Base-by-base conservation (phyloP, 2,888 invertebrate species). In the Amblyjoppa proteus region DNA sequence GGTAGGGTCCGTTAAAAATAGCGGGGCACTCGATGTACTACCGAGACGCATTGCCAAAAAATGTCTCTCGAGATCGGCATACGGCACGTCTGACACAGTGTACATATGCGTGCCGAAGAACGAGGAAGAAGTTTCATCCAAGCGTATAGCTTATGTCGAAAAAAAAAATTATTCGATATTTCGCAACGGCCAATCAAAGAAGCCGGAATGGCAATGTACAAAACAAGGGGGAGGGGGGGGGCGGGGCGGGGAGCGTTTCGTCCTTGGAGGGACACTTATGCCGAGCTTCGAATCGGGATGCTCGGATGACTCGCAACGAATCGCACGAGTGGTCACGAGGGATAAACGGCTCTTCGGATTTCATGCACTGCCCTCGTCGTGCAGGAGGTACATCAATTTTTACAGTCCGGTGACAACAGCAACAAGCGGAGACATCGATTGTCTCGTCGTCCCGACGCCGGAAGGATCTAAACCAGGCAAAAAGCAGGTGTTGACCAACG, bases 91-190 rank as follows among this genome's bases (percentile, higher is more conserved):
- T 45, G 11, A 45, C 45, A 45, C 45, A 45, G 45, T 45, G 45
- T 45, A 31, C 41, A 68, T 20, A 51, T 64, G 69, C 58, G 70
- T 38, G 5, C 73, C 31, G 77, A 84, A 70, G 82, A 83, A 83
- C 76, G 81, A 87, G 79, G 86, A 85, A 82, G 78, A 68, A 51
- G 68, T 83, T 58, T 87, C 76, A 76, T 73, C 74, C 76, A 87
- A 81, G 87, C 87, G 82, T 80, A 13, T 80, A 81, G 85, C 75
- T 25, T 28, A 64, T 61, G 25, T 31, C 20, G 56, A 56, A 31
- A 31, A 71, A 31, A 71, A 78, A 64, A 64, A 53, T 66, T 16
- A 56, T 79, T 79, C 64, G 16, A 68, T 82, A 41, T 85, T 76
- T 82, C 28, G 82, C 75, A 82, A 82, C 64, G n/a, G 45, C 11